Evolutionary conservation across 2,113 vertebrate species (phyloP).

Genomic region (Aegotheles bennettii): DNA sequence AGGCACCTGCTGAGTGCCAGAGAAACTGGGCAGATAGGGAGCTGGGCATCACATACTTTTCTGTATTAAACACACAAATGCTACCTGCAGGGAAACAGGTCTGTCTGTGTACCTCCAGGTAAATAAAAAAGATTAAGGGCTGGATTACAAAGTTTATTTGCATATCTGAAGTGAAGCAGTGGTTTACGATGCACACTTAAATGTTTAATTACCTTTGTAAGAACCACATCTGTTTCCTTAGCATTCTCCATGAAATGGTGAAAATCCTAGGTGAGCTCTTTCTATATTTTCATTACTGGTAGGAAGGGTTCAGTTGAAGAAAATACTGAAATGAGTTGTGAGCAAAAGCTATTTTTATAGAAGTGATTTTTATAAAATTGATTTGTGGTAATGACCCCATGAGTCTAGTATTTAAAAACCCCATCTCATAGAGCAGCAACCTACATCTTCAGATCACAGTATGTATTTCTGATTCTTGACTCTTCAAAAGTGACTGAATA

Average conservation of each 20-base stretch:
- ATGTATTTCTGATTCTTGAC: neutral
- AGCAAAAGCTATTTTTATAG: no score
- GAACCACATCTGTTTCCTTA: neutral
- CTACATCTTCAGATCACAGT: neutral
- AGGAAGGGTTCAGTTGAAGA: neutral
- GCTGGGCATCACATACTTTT: neutral
- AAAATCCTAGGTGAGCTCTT: neutral
- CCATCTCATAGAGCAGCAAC: neutral
- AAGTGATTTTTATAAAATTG: no score
- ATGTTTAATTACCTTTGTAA: no score
- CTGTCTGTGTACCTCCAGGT: neutral
- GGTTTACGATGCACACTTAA: no score
- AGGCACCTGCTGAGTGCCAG: neutral
- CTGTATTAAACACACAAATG: neutral
- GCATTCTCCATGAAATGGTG: neutral
- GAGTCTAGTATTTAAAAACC: no score
- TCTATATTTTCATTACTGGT: neutral
- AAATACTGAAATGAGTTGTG: neutral
- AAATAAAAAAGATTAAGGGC: neutral
- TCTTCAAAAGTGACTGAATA: neutral
- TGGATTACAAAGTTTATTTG: neutral
- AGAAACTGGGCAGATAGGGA: neutral
- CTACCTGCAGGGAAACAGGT: neutral
- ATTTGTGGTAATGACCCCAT: no score
- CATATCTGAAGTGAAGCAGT: no score